These are phyloP conservation scores for Lepus oiostolus DNA, from an alignment of 2,797 vertebrate genomes.

Conservation along the genomic window DNA sequence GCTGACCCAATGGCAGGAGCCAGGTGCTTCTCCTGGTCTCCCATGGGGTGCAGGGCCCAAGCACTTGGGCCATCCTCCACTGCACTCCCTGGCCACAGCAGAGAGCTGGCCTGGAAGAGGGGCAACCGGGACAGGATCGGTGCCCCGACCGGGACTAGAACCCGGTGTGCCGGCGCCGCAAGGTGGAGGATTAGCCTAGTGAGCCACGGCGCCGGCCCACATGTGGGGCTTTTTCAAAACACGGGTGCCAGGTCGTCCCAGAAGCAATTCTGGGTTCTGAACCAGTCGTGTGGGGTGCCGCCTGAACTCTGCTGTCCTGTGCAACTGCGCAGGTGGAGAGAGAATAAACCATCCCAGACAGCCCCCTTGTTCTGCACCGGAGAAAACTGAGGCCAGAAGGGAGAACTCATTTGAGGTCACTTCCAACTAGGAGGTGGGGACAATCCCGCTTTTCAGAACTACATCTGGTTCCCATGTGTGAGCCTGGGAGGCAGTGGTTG, in stretches of 20 bases:
- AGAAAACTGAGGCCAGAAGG: neutral
- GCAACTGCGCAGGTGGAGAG: neutral
- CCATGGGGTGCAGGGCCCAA: too few relatives aligned
- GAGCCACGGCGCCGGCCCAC: too few relatives aligned
- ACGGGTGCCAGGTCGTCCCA: neutral
- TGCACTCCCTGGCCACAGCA: too few relatives aligned
- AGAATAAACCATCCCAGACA: neutral
- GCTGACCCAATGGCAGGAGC: too few relatives aligned
- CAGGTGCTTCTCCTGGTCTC: too few relatives aligned
- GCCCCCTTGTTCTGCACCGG: neutral
- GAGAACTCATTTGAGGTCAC: neutral
- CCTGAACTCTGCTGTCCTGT: neutral
- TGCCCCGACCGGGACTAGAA: too few relatives aligned
- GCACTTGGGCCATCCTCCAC: too few relatives aligned
- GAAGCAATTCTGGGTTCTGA: neutral
- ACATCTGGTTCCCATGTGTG: slow-evolving; percentile 41
- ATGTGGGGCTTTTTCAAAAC: neutral
- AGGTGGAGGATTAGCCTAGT: too few relatives aligned
- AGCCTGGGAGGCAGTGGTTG: neutral
- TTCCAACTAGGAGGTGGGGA: neutral
- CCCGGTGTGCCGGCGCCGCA: too few relatives aligned
- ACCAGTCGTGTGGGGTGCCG: neutral
- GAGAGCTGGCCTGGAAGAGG: too few relatives aligned
- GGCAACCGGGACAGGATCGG: too few relatives aligned
- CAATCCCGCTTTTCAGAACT: neutral